Percentiles rank a stretch among this genome's conserved stretches.
phyloP scores from a whole-genome alignment of 2,797 vertebrate species.

The Buceros bicornis region DNA sequence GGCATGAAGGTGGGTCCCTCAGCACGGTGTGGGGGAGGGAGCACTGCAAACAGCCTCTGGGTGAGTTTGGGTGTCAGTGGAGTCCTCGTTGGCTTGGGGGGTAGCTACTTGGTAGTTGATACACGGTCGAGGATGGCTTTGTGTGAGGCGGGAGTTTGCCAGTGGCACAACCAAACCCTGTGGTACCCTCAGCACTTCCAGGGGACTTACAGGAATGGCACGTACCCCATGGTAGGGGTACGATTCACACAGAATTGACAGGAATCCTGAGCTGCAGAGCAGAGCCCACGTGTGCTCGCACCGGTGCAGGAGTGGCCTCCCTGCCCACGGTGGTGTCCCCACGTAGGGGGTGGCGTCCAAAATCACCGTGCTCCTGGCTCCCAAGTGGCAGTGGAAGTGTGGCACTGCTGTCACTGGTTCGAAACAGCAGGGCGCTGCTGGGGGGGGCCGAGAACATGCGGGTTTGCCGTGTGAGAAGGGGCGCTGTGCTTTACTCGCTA shows the following conservation, averaged over 20 bases:
- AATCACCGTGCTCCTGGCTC: neutral
- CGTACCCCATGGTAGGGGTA: fast-evolving
- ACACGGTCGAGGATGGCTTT: fast-evolving
- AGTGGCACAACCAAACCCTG: neutral
- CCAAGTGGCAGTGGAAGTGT: neutral
- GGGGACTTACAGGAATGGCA: no score
- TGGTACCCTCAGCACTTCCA: neutral
- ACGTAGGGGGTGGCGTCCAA: neutral
- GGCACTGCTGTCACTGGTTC: slow-evolving; percentile 2
- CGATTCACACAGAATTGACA: neutral
- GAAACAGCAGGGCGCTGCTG: neutral
- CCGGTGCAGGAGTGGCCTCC: fast-evolving
- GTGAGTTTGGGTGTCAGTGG: neutral
- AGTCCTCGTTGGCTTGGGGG: neutral
- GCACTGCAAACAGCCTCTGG: fast-evolving
- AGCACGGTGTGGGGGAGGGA: no score
- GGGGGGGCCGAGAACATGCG: neutral
- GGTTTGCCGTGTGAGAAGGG: neutral
- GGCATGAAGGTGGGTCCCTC: neutral
- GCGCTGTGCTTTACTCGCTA: neutral
- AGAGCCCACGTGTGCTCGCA: fast-evolving
- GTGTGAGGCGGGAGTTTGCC: neutral
- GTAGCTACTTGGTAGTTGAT: fast-evolving
- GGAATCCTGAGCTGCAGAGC: neutral
- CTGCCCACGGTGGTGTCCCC: neutral